Conservation (phyloP, 2,888 invertebrate species). For the Thyatira batis region DNA sequence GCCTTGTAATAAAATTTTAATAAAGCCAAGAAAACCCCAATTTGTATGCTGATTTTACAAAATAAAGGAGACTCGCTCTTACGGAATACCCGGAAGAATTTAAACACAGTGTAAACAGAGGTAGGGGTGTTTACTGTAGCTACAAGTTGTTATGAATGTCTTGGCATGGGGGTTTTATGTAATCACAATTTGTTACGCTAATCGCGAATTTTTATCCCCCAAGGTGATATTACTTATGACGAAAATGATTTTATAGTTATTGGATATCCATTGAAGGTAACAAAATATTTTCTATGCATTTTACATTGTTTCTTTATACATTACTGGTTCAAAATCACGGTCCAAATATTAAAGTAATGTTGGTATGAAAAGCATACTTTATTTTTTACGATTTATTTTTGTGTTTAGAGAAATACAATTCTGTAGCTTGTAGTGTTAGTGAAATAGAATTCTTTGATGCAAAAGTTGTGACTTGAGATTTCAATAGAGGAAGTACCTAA, state of each 20-base stretch:
- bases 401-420: too few species aligned
- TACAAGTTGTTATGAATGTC: not conserved
- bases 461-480: too few species aligned
- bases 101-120: constrained; percentile 1
- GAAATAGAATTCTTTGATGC: too few species aligned
- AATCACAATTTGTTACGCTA: not conserved
- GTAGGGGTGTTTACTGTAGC: not conserved
- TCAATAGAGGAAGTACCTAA: too few species aligned
- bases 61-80: constrained; percentile 15
- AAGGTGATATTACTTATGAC: not conserved
- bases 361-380: too few species aligned
- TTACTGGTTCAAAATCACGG: too few species aligned
- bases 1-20: constrained; percentile 30
- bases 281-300: not conserved
- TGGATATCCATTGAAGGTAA: too few species aligned
- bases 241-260: not conserved
- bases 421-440: too few species aligned
- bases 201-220: not conserved
- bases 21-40: constrained; percentile 27
- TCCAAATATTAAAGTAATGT: too few species aligned
- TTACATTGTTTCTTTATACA: too few species aligned
- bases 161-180: not conserved
- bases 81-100: constrained; percentile 16
- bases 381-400: too few species aligned
- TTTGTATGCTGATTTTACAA: constrained; percentile 34